Percentiles rank a stretch among this genome's conserved stretches.
These are phyloP conservation scores for Mobula birostris DNA, from an alignment of 2,113 vertebrate species.

Conservation along the genomic window DNA sequence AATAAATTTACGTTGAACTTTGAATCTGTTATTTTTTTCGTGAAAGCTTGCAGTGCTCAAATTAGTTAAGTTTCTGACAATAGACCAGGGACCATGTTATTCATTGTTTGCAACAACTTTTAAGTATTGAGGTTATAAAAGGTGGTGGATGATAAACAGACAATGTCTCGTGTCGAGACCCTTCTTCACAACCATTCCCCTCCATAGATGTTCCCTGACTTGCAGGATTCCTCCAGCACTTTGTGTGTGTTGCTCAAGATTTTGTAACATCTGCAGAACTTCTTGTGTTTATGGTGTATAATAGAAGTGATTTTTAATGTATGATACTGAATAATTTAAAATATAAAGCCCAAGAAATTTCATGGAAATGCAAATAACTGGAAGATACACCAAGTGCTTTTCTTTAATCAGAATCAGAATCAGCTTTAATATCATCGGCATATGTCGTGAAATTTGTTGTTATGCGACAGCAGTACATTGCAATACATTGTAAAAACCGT, in stretches of 20 bases:
- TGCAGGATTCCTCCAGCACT: too few species aligned
- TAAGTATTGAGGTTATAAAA: background rate
- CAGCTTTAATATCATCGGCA: too few species aligned
- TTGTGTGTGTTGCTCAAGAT: too few species aligned
- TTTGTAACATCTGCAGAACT: too few species aligned
- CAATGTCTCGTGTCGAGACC: too few species aligned
- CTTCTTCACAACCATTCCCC: too few species aligned
- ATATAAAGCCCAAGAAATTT: background rate
- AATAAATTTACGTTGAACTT: too few species aligned
- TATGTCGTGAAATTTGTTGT: too few species aligned
- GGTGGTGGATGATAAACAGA: too few species aligned
- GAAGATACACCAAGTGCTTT: background rate
- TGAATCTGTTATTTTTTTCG: background rate
- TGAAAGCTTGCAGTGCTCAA: background rate
- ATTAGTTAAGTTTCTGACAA: background rate
- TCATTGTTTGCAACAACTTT: background rate
- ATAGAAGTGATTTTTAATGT: background rate
- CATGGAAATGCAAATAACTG: background rate
- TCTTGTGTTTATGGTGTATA: background rate
- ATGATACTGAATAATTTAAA: background rate
- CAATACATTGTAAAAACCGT: too few species aligned
- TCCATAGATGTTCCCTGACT: too few species aligned
- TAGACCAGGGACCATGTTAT: background rate
- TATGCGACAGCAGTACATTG: too few species aligned
- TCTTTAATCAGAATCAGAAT: background rate